These are phyloP conservation scores for Melanotaenia parkinsoni DNA, from an alignment of 2,797 vertebrate species.

Conservation along the genomic window DNA sequence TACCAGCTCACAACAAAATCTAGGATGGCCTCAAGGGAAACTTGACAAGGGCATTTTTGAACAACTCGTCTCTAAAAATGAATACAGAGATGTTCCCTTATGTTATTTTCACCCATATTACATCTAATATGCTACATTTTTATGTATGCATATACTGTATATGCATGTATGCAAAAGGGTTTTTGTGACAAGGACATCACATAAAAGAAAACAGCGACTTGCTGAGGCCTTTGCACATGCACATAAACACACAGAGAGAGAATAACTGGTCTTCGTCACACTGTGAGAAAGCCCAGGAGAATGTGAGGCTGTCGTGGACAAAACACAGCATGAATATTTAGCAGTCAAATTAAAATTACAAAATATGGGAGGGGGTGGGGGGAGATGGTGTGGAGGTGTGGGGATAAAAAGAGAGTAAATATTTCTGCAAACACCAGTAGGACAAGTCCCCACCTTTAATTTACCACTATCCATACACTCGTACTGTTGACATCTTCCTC, in stretches of 20 bases:
- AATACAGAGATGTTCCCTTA: slow-evolving; percentile 58
- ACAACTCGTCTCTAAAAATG: slow-evolving; percentile 42
- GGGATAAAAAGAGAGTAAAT: slow-evolving; percentile 64
- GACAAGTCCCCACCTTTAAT: slow-evolving; percentile 72
- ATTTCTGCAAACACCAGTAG: slow-evolving; percentile 78
- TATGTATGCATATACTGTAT: slow-evolving; percentile 59
- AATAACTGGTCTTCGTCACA: slow-evolving; percentile 73
- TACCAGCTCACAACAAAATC: slow-evolving; percentile 34
- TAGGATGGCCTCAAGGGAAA: slow-evolving; percentile 46
- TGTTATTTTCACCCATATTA: slow-evolving; percentile 40
- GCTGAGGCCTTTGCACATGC: slow-evolving; percentile 32
- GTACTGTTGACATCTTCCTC: slow-evolving; percentile 35
- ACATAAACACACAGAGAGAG: slow-evolving; percentile 29
- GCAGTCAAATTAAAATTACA: slow-evolving; percentile 81
- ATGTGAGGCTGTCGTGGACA: slow-evolving; percentile 79
- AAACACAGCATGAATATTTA: slow-evolving; percentile 85
- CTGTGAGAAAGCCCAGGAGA: slow-evolving; percentile 74
- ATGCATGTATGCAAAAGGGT: slow-evolving; percentile 35
- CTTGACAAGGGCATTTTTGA: slow-evolving; percentile 38
- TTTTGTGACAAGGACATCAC: slow-evolving; percentile 66
- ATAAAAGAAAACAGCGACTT: slow-evolving; percentile 56
- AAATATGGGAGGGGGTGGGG: slow-evolving; percentile 58
- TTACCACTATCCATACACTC: slow-evolving; percentile 51
- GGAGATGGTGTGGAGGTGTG: not conserved
- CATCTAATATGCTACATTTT: slow-evolving; percentile 45